phyloP scores from a whole-genome alignment of 2,888 invertebrate species.

The Ectropis crepuscularia region DNA sequence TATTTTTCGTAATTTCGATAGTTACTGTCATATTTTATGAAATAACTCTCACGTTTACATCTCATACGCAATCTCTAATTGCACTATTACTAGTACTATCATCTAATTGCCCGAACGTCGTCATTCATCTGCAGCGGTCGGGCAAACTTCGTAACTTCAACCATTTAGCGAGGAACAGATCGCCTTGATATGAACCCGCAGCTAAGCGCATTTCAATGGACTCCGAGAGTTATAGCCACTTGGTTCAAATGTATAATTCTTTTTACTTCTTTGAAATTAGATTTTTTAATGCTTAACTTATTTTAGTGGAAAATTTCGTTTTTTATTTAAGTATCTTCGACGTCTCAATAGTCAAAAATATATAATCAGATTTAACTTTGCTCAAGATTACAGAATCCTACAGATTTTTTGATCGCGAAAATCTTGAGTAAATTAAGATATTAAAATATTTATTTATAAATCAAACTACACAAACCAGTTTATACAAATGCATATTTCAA shows the following conservation, averaged over 20 bases:
- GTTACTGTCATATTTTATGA: too few species aligned
- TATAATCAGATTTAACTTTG: too few species aligned
- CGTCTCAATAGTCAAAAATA: too few species aligned
- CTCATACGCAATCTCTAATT: neutral
- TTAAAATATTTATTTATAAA: too few species aligned
- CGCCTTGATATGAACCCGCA: slow-evolving; percentile 36
- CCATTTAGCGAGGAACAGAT: slow-evolving; percentile 46
- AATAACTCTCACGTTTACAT: neutral
- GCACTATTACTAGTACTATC: slow-evolving; percentile 27
- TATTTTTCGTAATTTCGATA: too few species aligned
- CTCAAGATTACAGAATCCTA: too few species aligned
- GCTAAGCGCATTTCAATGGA: slow-evolving; percentile 27
- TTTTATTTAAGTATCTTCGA: too few species aligned
- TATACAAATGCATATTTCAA: too few species aligned
- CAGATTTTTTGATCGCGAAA: too few species aligned
- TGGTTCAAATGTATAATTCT: neutral
- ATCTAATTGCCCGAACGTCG: slow-evolving; percentile 31
- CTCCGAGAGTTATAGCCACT: slow-evolving; percentile 7
- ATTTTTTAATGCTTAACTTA: neutral
- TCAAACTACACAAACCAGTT: too few species aligned
- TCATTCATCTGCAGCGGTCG: slow-evolving; percentile 40
- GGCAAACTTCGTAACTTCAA: slow-evolving; percentile 44
- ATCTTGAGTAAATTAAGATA: too few species aligned
- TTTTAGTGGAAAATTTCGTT: too few species aligned
- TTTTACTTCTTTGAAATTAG: neutral